Conservation (phyloP, 37 sponge, comb jelly and placozoan species). For the Hormiphora californensis region DNA sequence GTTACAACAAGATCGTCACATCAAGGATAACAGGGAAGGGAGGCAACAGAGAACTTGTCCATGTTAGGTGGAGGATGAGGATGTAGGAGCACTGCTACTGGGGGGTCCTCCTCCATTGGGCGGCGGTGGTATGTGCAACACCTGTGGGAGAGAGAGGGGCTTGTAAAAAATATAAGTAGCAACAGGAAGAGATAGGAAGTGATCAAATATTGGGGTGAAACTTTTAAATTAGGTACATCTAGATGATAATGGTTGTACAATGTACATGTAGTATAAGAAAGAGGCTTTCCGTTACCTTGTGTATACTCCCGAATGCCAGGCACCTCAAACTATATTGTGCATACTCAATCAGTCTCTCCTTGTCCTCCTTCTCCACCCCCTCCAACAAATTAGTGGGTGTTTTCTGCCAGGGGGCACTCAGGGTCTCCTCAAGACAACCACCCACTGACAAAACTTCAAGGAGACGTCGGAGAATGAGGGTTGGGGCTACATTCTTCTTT, state of each 20-base stretch:
- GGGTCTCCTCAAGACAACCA: background rate
- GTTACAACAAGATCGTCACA: too few relatives aligned
- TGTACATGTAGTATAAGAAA: background rate
- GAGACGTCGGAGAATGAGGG: conserved; percentile 26
- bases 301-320: conserved; percentile 6
- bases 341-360: conserved; percentile 20
- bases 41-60: too few relatives aligned
- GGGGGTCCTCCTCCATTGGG: too few relatives aligned
- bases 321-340: conserved; percentile 39
- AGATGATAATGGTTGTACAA: background rate
- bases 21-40: too few relatives aligned
- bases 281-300: background rate
- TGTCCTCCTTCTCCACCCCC: background rate
- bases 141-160: background rate
- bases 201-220: too few relatives aligned
- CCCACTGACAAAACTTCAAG: conserved; percentile 18
- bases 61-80: too few relatives aligned
- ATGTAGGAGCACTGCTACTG: too few relatives aligned
- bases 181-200: too few relatives aligned
- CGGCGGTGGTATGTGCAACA: conserved; percentile 27
- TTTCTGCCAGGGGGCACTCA: conserved; percentile 36
- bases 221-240: background rate
- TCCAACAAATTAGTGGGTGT: background rate
- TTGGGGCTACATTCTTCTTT: conserved; percentile 8
- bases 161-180: too few relatives aligned